Conservation (phyloP, 2,797 vertebrate species). For the Tinamus major region DNA sequence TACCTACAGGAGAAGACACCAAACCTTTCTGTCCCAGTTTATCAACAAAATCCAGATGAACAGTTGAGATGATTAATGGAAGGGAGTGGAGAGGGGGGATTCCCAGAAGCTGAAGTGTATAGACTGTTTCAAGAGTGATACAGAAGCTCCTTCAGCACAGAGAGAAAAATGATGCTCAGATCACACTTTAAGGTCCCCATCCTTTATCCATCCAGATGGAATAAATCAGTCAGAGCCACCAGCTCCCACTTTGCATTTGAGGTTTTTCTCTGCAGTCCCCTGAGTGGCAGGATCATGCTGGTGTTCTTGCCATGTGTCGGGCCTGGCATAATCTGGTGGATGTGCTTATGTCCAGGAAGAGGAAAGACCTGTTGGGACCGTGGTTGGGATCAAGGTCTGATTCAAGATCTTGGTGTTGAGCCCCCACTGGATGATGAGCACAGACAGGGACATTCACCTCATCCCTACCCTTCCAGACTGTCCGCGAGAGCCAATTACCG, state of each 20-base stretch:
- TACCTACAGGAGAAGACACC: not conserved
- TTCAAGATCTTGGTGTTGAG: not conserved
- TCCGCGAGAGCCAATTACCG: not conserved
- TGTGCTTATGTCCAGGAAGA: not conserved
- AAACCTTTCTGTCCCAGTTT: not conserved
- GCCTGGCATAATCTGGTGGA: not conserved
- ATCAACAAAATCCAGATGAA: not conserved
- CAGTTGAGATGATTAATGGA: not conserved
- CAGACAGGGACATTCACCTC: not conserved
- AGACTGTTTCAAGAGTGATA: not conserved
- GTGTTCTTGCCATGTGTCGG: too few species aligned
- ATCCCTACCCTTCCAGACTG: not conserved
- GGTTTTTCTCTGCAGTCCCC: not conserved
- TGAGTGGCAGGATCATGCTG: not conserved
- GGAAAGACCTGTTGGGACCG: accelerated
- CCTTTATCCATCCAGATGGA: not conserved
- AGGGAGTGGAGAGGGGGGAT: not conserved
- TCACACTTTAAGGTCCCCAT: not conserved
- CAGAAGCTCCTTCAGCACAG: not conserved
- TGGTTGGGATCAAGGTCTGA: not conserved
- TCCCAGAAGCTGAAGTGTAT: not conserved
- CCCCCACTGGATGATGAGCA: not conserved
- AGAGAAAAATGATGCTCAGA: not conserved
- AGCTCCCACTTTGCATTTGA: not conserved
- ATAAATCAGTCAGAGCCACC: not conserved